Evolutionary conservation across 1,140 invertebrate species (phyloP), one percentile per base, ranked within the genome.

Genomic region (Drosophila ficusphila): DNA sequence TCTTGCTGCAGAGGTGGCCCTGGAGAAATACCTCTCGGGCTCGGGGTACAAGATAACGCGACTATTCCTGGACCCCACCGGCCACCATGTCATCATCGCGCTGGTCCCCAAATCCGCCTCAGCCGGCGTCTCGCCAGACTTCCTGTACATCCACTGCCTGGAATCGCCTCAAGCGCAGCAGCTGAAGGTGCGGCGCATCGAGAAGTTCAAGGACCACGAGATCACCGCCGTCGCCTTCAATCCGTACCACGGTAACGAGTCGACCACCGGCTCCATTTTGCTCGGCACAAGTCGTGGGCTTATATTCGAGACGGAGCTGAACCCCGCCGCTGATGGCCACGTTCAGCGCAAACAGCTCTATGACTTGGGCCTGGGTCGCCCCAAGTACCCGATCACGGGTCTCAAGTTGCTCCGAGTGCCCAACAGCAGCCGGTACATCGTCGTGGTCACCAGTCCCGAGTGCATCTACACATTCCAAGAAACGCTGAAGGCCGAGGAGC

Each of bases 151-250:
- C 2, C 94, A 95, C 31, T 92, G 93, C 69, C 94, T 94, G 72
- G 93, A 94, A 8, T 93, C 93, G 16, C 27, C 81, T 5, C 49
- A 60, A n/a, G 67, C 53, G 5, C 79, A 83, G 19, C 76, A 86
- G 27, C 29, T 83, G 0, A 96, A 96, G 94, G 92, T 94, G 34
- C 94, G 95, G 74, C 93, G 93, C 71, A 93, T 94, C 62, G 86
- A 90, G 19, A 90, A 96, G 91, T 94, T 96, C 51, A 94, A 94
- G 75, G 96, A 96, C 42, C 96, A 97, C 92, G 95, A 97, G 89
- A 95, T 99, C 25, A 98, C 97, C 11, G 95, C 97, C 46, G 96
- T 99, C 0, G 98, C 95, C 0, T 99, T 98, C 96, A 98, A 98
- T 92, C 94, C 93, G 75, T 93, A 94, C 31, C 96, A 96, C 88